These are phyloP conservation scores for Paratilapia polleni DNA, from an alignment of 2,113 vertebrate genomes.

Conservation along the genomic window DNA sequence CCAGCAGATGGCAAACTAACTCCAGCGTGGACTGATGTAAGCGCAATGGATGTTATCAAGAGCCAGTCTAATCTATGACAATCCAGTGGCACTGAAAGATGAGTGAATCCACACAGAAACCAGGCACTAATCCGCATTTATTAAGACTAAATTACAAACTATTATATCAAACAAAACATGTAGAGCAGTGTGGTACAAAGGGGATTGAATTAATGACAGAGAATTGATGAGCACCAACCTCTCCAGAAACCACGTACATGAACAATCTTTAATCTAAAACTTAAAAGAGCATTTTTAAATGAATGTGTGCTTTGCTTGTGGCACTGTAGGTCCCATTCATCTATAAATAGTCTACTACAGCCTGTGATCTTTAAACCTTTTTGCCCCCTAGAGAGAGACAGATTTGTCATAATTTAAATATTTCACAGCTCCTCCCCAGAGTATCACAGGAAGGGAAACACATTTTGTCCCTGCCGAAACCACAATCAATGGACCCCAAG, in stretches of 20 bases:
- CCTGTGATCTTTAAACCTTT: constrained; percentile 12
- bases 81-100: neutral
- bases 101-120: neutral
- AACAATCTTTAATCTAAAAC: neutral
- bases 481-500: constrained; percentile 44
- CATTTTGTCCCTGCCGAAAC: constrained; percentile 30
- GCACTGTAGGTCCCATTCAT: neutral
- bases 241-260: neutral
- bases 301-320: neutral
- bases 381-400: constrained; percentile 35
- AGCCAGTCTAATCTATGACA: neutral
- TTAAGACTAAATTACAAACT: neutral
- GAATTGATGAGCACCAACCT: neutral
- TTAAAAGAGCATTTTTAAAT: neutral
- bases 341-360: neutral
- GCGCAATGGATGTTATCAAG: neutral
- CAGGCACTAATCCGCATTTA: neutral
- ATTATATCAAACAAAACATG: neutral
- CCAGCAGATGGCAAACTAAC: constrained; percentile 76
- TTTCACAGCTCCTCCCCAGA: constrained; percentile 10
- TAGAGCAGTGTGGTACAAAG: neutral
- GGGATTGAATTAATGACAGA: constrained; percentile 1
- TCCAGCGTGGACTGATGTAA: constrained; percentile 26
- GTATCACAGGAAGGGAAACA: neutral
- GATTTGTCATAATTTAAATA: constrained; percentile 29